Conservation (phyloP, 2,113 vertebrate species). For the Cyrtonyx montezumae region DNA sequence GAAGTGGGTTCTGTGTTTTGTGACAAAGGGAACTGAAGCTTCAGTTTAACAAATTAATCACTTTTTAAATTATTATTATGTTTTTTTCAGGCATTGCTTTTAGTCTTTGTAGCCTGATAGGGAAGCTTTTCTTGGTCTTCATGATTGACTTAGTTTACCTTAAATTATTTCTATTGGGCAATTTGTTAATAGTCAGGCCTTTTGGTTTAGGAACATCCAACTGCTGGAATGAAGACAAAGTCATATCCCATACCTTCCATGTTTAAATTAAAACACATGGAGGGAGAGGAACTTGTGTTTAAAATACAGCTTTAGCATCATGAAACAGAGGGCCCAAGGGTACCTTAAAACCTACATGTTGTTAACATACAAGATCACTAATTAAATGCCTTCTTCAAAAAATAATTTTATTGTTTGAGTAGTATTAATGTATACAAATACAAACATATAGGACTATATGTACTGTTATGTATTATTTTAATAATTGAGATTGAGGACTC, state of each 20-base stretch:
- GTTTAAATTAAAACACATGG: constrained; percentile 29
- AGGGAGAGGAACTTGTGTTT: neutral
- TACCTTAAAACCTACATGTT: neutral
- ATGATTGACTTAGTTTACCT: neutral
- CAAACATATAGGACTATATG: neutral
- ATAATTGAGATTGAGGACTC: neutral
- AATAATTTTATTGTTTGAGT: neutral
- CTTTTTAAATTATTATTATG: neutral
- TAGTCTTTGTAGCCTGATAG: neutral
- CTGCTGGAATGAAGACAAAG: neutral
- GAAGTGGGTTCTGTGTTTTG: neutral
- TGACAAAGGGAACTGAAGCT: constrained; percentile 12
- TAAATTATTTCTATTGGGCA: constrained; percentile 32
- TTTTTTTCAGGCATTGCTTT: neutral
- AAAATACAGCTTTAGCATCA: neutral
- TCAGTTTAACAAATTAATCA: neutral
- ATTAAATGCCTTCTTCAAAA: neutral
- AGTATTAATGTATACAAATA: neutral
- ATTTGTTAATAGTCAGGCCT: neutral
- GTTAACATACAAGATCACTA: neutral
- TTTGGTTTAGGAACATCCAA: neutral
- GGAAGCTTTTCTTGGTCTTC: neutral
- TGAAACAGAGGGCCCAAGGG: neutral
- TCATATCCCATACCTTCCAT: neutral
- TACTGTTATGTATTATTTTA: neutral